Conservation (phyloP, 2,888 invertebrate species). For the Dryocosmus kuriphilus region DNA sequence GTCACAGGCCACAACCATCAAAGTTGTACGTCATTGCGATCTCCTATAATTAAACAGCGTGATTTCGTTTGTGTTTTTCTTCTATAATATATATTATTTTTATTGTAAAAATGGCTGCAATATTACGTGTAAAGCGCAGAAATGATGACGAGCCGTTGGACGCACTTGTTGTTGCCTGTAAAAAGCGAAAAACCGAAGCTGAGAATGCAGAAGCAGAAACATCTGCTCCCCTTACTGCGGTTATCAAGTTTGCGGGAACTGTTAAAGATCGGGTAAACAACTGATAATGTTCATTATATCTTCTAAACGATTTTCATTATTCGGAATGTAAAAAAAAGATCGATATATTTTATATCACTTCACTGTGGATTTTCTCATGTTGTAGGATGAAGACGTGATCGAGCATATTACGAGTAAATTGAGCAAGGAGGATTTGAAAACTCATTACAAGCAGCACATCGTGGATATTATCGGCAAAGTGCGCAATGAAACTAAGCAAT, state of each 20-base stretch:
- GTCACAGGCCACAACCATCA: too few species aligned
- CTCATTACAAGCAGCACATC: conserved; percentile 78
- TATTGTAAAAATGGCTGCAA: conserved; percentile 79
- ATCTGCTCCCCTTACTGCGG: conserved; percentile 77
- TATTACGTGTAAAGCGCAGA: conserved; percentile 86
- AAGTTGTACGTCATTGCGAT: too few species aligned
- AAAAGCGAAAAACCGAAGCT: conserved; percentile 82
- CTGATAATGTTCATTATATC: conserved; percentile 3
- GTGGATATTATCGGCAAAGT: conserved; percentile 78
- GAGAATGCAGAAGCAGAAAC: conserved; percentile 73
- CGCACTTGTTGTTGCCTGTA: conserved; percentile 85
- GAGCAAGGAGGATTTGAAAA: conserved; percentile 78
- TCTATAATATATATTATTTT: neutral
- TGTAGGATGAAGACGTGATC: conserved; percentile 75
- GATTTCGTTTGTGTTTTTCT: neutral
- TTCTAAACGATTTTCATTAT: conserved; percentile 3
- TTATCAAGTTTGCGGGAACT: conserved; percentile 87
- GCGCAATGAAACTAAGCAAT: conserved; percentile 77
- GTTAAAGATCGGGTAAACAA: conserved; percentile 83
- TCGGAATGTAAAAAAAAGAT: conserved; percentile 14
- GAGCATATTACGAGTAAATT: conserved; percentile 74
- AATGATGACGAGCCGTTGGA: conserved; percentile 86
- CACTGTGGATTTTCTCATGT: conserved; percentile 77
- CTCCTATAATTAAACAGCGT: too few species aligned
- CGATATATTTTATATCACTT: neutral